Base-by-base conservation (phyloP, 2,113 vertebrate genomes). In the Cryptotis parvus region DNA sequence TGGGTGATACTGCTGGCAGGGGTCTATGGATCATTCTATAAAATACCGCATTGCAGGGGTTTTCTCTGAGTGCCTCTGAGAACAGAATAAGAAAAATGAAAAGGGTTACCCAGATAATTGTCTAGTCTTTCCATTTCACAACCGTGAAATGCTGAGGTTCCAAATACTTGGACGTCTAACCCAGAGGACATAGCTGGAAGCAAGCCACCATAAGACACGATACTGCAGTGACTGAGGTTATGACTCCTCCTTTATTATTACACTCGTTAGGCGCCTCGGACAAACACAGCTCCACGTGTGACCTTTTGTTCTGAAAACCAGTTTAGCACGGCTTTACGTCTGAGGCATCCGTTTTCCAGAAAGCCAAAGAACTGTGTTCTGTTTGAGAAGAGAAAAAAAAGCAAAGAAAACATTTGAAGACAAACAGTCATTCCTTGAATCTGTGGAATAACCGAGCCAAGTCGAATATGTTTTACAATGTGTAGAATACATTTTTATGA, bases 291-390 rank as follows among this genome's bases (percentile, higher is more conserved):
- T 43, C n/a, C 22, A n/a, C 37, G 55, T 18, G 18, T 29, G 66
- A 20, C 1, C 74, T 52, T 91, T 58, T 75, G 72, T 26, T 94
- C 95, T 43, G 90, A 2, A 31, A 49, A 87, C 31, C 11, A 0
- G 90, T 81, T 88, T 93, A 94, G 73, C 98, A 98, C 0, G 97
- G 96, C 45, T 96, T 92, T 90, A 98, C 86, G 0, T 98, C 96
- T 12, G 95, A 97, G 11, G 97, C 96, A 58, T 98, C 97, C 0
- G 95, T 98, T 95, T 97, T 98, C 94, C 97, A 80, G 24, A 97
- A 92, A 77, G 1, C 6, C 9, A 75, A 95, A 93, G 93, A 91
- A 90, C 96, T 97, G 73, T 95, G 97, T 90, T 98, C 98, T 98
- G 95, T 97, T 89, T 75, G 92, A 77, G 45, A 1, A 74, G 43